These are phyloP conservation scores for Agapostemon virescens DNA, from an alignment of 2,888 invertebrate genomes.

Conservation along the genomic window DNA sequence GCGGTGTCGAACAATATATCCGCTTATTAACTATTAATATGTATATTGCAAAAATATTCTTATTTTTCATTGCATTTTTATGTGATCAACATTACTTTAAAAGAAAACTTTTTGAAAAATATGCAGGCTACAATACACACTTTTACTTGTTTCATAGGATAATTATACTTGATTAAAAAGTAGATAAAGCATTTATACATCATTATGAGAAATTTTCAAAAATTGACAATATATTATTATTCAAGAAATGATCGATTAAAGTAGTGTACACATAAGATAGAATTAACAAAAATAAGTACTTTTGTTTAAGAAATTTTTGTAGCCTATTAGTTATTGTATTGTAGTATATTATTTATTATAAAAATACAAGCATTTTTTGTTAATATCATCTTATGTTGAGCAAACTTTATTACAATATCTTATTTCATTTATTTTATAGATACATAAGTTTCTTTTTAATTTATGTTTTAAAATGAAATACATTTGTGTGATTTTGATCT, in stretches of 20 bases:
- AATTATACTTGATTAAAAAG: constrained; percentile 10
- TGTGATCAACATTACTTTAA: not conserved
- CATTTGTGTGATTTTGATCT: constrained; percentile 9
- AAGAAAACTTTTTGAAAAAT: not conserved
- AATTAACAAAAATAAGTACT: constrained; percentile 39
- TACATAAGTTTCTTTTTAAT: constrained; percentile 18
- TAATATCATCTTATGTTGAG: constrained; percentile 54
- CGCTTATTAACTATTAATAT: not conserved
- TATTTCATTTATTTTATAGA: constrained; percentile 34
- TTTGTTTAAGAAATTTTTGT: constrained; percentile 13
- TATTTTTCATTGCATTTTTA: not conserved
- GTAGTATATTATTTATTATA: too few species aligned
- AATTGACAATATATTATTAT: not conserved
- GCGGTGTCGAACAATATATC: not conserved
- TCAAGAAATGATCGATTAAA: constrained; percentile 24
- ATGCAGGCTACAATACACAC: not conserved
- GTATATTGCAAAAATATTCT: not conserved
- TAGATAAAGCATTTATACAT: constrained; percentile 22
- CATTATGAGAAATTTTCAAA: constrained; percentile 12
- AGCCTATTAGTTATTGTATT: not conserved
- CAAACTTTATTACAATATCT: constrained; percentile 39
- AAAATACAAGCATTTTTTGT: constrained; percentile 50
- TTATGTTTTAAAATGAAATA: constrained; percentile 29
- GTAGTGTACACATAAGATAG: constrained; percentile 42
- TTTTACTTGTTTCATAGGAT: not conserved